Evolutionary conservation across 2,797 vertebrate genomes (phyloP), one percentile per base, ranked within the genome.

Genomic region (Gymnoscopelus microlampas): DNA sequence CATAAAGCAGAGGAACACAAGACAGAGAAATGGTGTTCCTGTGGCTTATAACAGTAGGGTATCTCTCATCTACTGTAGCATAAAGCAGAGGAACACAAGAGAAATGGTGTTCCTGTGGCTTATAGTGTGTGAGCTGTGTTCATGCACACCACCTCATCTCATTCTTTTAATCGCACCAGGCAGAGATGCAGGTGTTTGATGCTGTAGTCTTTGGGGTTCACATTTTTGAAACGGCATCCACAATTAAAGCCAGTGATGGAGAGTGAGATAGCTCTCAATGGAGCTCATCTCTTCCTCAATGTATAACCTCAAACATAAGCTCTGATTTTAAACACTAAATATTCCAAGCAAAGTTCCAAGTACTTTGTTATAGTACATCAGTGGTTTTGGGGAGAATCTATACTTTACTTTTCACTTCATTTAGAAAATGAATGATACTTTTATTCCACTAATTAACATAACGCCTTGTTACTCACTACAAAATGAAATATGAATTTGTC

Each of bases 231-330:
- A 78, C 69, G 57, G 63, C 64, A 58, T 7, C 39, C 59, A 58
- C 73, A 87, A 84, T 86, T 82, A 86, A 61, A 78, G 60, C 56
- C 56, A 8, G 63, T 69, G 67, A 82, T 73, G 61, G 44, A 32
- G 60, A 60, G 63, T 23, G 65, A 70, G 67, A 53, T 2, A 70
- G 23, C 23, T 69, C 67, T 70, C 56, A 1, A 47, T 35, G 14
- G 23, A 72, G 67, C 51, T 79, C 47, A 10, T 78, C 63, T 65
- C 51, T 63, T 19, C 13, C 39, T 66, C 60, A 2, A 48, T 8
- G 58, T 3, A 23, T 24, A 71, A n/a, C 26, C 62, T 61, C 74
- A 68, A 71, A 76, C 59, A 60, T 63, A 69, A 23, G 73, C 50
- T 68, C 44, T 0, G n/a, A 54, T 26, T 71, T 63, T 66, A 39